Conservation (phyloP, 2,888 invertebrate genomes). For the Pristionchus exspectatus region DNA sequence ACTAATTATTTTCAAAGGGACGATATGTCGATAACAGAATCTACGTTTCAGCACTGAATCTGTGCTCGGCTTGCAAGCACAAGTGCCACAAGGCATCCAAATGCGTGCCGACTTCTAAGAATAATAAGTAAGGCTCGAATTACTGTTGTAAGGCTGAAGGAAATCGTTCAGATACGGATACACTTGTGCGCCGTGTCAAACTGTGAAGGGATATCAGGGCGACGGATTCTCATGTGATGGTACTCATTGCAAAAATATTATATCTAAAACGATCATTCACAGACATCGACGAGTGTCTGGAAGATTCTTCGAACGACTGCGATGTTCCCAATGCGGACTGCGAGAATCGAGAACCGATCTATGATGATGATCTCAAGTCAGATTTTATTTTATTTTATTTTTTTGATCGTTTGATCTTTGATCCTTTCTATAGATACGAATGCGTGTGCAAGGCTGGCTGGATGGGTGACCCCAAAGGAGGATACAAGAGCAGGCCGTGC, state of each 20-base stretch:
- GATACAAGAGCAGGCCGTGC: constrained; percentile 48
- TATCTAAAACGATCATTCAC: not conserved
- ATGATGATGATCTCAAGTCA: constrained; percentile 53
- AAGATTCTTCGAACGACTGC: constrained; percentile 52
- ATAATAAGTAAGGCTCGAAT: not conserved
- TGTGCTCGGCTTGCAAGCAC: constrained; percentile 49
- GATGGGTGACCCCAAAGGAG: constrained; percentile 40
- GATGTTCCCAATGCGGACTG: constrained; percentile 55
- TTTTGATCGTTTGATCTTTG: not conserved
- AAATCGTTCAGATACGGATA: constrained; percentile 48
- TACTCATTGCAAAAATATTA: not conserved
- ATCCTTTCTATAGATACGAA: constrained; percentile 11
- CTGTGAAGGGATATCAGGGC: constrained; percentile 50
- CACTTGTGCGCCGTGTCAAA: constrained; percentile 51
- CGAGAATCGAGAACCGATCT: constrained; percentile 57
- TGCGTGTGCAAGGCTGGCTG: constrained; percentile 47
- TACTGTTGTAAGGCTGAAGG: not conserved
- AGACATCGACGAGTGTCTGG: constrained; percentile 55
- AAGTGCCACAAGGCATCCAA: constrained; percentile 57
- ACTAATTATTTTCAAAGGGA: too few relatives aligned
- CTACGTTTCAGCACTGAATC: constrained; percentile 16
- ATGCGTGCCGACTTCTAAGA: constrained; percentile 45
- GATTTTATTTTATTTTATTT: not conserved
- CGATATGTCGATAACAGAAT: not conserved
- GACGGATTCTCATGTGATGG: constrained; percentile 37